Evolutionary conservation across 2,888 invertebrate genomes (phyloP), one percentile per base, ranked within the genome.

Genomic region (Tupiocoris notatus): DNA sequence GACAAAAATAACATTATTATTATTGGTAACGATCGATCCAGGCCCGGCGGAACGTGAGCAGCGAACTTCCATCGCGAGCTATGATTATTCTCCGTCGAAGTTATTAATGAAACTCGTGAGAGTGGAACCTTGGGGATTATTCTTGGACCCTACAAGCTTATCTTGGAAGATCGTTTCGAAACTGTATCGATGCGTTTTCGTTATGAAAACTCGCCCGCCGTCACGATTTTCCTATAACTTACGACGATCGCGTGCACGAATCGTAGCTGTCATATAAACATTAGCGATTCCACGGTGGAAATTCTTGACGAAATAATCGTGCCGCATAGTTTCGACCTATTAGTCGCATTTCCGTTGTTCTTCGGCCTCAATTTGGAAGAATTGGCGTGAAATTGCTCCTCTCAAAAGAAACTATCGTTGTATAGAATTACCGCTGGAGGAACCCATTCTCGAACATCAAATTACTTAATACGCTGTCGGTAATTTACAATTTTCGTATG

Each of bases 81-180:
- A 39, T 39, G 39, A 39, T 39, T 39, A 7, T 39, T n/a, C n/a
- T n/a, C n/a, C n/a, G n/a, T n/a, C n/a, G 0, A 39, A 65, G 65
- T 65, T 65, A 65, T 65, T 25, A 65, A 65, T 65, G 65, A 65
- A 65, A 65, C 20, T 65, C 65, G 65, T 65, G 65, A 65, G 65
- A 39, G 25, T 20, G 17, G 39, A 39, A 24, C 65, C 54, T 39
- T 12, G 39, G 12, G 12, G 39, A 39, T 39, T 39, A 39, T 39
- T 39, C 39, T 39, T 39, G 39, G 39, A 7, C 39, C 6, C 39
- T 39, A 3, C 12, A 39, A 39, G 3, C 6, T 39, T 12, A 39
- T 39, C 39, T 39, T 39, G 39, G 12, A 39, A 39, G 3, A 7
- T 39, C 3, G 6, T 39, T 39, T 39, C 39, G 39, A 39, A 39